Evolutionary conservation across 2,888 invertebrate genomes (phyloP).

Genomic region (Cantharis lateralis): DNA sequence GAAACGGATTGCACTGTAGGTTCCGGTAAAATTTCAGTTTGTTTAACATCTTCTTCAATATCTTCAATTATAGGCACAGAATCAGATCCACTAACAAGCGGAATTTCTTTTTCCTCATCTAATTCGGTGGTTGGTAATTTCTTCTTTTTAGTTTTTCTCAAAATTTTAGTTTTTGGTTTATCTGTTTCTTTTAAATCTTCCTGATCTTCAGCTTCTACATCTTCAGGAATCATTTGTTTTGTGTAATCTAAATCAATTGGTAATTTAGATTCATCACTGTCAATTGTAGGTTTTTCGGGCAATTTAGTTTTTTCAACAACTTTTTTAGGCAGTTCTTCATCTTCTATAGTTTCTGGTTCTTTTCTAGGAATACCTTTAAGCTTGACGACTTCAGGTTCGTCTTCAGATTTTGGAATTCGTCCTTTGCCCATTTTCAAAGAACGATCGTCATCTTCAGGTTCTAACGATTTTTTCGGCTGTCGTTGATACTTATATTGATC

Average conservation of each 20-base stretch:
- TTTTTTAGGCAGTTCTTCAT: conserved; percentile 37
- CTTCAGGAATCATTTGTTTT: conserved; percentile 38
- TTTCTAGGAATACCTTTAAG: conserved; percentile 54
- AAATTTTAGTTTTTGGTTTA: not conserved
- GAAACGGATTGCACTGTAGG: not conserved
- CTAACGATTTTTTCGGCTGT: conserved; percentile 44
- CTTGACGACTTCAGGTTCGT: conserved; percentile 45
- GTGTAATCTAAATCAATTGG: conserved; percentile 18
- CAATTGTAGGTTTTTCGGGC: not conserved
- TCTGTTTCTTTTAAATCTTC: conserved; percentile 11
- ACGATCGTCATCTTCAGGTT: conserved; percentile 49
- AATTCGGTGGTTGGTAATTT: conserved; percentile 50
- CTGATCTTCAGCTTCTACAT: conserved; percentile 36
- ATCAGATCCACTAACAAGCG: not conserved
- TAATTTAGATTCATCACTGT: not conserved
- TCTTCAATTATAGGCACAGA: conserved; percentile 40
- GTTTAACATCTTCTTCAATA: conserved; percentile 53
- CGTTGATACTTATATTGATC: conserved; percentile 42
- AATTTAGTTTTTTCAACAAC: conserved; percentile 41
- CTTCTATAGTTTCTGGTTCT: conserved; percentile 44
- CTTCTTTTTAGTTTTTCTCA: conserved; percentile 7
- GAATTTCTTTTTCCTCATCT: conserved; percentile 35
- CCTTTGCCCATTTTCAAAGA: conserved; percentile 57
- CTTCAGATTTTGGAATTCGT: conserved; percentile 49
- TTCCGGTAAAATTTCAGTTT: conserved; percentile 14